A percentile compares a stretch with the other conserved stretches of the same genome.
Evolutionary conservation across 2,888 invertebrate species (phyloP).

Genomic region (Sisyra nigra): DNA sequence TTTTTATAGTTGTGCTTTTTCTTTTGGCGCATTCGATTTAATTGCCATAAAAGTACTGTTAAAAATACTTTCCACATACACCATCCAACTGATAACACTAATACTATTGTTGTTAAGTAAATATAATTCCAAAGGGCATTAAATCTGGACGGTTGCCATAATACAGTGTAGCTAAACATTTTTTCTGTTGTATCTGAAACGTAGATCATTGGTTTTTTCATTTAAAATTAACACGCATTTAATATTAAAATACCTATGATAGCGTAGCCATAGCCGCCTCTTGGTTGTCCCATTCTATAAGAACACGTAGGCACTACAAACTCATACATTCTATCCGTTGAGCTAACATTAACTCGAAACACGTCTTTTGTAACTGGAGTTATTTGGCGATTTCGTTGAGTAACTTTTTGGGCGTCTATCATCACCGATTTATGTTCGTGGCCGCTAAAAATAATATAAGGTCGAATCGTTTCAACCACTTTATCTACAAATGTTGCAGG

Average conservation of each 20-base stretch:
- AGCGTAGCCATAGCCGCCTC: slow-evolving; percentile 77
- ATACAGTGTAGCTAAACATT: too few relatives aligned
- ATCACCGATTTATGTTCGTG: slow-evolving; percentile 52
- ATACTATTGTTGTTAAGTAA: too few relatives aligned
- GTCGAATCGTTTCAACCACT: slow-evolving; percentile 45
- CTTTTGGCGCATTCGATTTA: too few relatives aligned
- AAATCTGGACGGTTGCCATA: too few relatives aligned
- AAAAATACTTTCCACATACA: too few relatives aligned
- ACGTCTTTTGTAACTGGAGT: slow-evolving; percentile 22
- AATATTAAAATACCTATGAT: slow-evolving; percentile 59
- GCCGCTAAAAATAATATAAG: slow-evolving; percentile 53
- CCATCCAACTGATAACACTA: too few relatives aligned
- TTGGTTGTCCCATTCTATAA: slow-evolving; percentile 83
- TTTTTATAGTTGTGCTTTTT: too few relatives aligned
- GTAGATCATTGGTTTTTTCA: too few relatives aligned
- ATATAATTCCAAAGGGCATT: too few relatives aligned
- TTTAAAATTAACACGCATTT: too few relatives aligned
- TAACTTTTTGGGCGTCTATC: slow-evolving; percentile 17
- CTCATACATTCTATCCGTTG: slow-evolving; percentile 39
- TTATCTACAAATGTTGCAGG: slow-evolving; percentile 34
- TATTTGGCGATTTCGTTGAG: slow-evolving; percentile 9
- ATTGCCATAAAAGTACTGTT: too few relatives aligned
- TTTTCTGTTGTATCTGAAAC: too few relatives aligned
- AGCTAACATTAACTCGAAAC: slow-evolving; percentile 27
- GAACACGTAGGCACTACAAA: slow-evolving; percentile 88